Percentiles rank a stretch among this genome's conserved stretches.
phyloP scores from a whole-genome alignment of 2,888 invertebrate species.

The Chymomyza amoena region DNA sequence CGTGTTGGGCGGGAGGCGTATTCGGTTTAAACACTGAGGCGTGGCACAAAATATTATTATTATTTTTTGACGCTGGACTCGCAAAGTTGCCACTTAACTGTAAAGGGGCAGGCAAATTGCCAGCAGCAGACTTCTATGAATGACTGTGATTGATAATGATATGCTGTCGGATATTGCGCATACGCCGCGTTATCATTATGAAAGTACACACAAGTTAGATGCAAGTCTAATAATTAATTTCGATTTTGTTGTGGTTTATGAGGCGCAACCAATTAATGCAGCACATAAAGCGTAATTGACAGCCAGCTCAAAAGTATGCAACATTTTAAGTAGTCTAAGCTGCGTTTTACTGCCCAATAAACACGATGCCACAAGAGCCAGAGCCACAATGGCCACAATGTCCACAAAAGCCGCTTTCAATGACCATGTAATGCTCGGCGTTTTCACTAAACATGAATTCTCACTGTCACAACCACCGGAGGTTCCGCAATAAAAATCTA shows the following conservation, averaged over 20 bases:
- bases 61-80: not conserved
- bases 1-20: conserved; percentile 16
- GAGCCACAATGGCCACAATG: not conserved
- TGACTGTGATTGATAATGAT: conserved; percentile 15
- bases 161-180: conserved; percentile 24
- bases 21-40: conserved; percentile 40
- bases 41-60: conserved; percentile 35
- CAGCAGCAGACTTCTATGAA: conserved; percentile 8
- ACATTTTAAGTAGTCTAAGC: conserved; percentile 9
- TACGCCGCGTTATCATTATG: conserved; percentile 27
- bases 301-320: conserved; percentile 29
- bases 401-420: conserved; percentile 24
- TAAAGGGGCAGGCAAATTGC: conserved; percentile 40
- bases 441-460: conserved; percentile 55
- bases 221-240: not conserved
- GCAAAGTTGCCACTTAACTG: conserved; percentile 11
- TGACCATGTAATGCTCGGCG: conserved; percentile 57
- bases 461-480: conserved; percentile 29
- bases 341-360: conserved; percentile 59
- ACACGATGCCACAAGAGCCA: conserved; percentile 42
- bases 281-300: conserved; percentile 50
- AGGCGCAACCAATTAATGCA: conserved; percentile 5
- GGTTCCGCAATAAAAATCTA: conserved; percentile 64
- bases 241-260: not conserved
- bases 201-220: not conserved